phyloP scores from a whole-genome alignment of 2,797 vertebrate genomes.

The Molossus alvarezi region DNA sequence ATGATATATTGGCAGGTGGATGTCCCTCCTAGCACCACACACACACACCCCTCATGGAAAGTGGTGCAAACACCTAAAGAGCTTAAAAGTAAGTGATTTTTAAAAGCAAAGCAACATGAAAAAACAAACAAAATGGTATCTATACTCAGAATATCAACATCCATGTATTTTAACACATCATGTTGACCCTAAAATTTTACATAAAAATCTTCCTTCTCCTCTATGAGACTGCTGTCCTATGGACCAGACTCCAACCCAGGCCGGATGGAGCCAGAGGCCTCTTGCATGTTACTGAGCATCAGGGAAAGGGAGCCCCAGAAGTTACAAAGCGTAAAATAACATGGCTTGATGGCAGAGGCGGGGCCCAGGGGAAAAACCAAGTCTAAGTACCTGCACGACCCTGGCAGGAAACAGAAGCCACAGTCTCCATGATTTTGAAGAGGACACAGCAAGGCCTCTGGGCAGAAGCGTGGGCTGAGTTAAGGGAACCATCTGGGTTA shows the following conservation, averaged over 20 bases:
- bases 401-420: background rate
- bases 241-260: background rate
- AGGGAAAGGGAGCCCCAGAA: background rate
- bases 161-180: background rate
- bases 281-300: background rate
- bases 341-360: accelerated
- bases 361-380: background rate
- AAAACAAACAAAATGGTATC: background rate
- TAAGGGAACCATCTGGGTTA: too few species aligned
- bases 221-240: too few species aligned
- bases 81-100: background rate
- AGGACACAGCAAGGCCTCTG: accelerated
- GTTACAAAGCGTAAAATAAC: too few species aligned
- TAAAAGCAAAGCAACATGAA: background rate
- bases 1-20: accelerated
- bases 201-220: background rate
- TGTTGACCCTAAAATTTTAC: background rate
- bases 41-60: background rate
- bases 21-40: too few species aligned
- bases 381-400: accelerated
- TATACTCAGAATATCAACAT: background rate
- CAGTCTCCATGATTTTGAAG: accelerated
- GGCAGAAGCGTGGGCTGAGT: too few species aligned
- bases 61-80: background rate
- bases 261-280: background rate